Evolutionary conservation across 2,888 invertebrate species (phyloP).

Genomic region (Allolobophora icterica): DNA sequence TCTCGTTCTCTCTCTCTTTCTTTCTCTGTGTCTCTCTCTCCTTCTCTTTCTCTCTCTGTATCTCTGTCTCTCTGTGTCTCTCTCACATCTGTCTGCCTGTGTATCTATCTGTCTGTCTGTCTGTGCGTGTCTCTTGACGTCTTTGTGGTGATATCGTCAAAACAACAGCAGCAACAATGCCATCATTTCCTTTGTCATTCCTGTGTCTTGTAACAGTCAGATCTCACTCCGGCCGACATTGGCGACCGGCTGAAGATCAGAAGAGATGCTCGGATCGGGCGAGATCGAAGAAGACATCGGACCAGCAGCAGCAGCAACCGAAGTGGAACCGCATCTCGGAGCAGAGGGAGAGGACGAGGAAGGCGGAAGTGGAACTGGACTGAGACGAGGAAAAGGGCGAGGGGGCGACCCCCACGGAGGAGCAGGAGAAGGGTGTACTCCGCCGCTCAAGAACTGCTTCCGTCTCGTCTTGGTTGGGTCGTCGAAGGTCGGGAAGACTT

Average conservation of each 20-base stretch:
- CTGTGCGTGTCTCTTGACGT: too few relatives aligned
- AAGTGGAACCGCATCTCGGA: neutral
- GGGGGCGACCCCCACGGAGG: neutral
- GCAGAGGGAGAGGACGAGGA: neutral
- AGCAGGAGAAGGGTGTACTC: neutral
- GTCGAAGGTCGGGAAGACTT: constrained; percentile 83
- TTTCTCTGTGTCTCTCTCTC: neutral
- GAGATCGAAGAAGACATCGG: neutral
- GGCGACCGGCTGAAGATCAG: neutral
- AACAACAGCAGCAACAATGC: neutral
- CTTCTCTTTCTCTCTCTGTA: neutral
- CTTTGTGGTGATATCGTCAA: neutral
- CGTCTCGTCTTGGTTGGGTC: constrained; percentile 68
- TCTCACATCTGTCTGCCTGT: too few relatives aligned
- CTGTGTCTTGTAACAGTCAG: neutral
- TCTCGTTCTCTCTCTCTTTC: too few relatives aligned
- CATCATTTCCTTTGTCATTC: too few relatives aligned
- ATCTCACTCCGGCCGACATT: too few relatives aligned
- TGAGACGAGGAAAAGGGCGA: neutral
- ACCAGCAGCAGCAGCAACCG: neutral
- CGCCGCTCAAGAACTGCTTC: constrained; percentile 58
- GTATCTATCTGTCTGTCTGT: too few relatives aligned
- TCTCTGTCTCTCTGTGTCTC: too few relatives aligned
- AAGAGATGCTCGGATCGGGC: neutral
- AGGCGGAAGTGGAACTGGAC: neutral